These are phyloP conservation scores for Pristionchus exspectatus DNA, from an alignment of 2,888 invertebrate species.

Conservation along the genomic window DNA sequence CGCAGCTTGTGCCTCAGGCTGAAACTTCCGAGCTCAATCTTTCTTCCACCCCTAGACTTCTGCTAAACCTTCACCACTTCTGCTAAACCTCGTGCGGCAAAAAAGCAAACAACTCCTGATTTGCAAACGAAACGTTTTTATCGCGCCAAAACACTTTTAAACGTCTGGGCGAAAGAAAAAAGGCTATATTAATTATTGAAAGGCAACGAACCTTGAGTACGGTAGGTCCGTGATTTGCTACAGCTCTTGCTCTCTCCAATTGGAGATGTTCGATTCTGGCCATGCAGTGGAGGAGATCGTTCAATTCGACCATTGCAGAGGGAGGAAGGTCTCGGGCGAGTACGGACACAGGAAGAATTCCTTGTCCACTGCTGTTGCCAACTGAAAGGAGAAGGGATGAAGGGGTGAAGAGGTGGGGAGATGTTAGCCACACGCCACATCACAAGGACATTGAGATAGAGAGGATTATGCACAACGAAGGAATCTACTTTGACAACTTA, in stretches of 20 bases:
- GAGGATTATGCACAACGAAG: not conserved
- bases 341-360: conserved; percentile 28
- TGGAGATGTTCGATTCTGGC: conserved; percentile 56
- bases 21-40: not conserved
- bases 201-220: conserved; percentile 7
- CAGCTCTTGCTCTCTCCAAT: conserved; percentile 30
- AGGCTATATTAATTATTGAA: not conserved
- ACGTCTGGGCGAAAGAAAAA: not conserved
- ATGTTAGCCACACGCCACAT: not conserved
- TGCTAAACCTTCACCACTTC: no score
- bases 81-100: no score
- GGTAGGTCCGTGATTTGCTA: not conserved
- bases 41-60: not conserved
- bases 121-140: not conserved
- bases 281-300: conserved; percentile 59
- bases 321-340: conserved; percentile 55
- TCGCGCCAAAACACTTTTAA: not conserved
- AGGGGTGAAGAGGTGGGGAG: not conserved
- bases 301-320: conserved; percentile 55
- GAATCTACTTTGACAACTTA: not conserved
- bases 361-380: conserved; percentile 48
- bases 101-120: not conserved
- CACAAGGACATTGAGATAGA: not conserved
- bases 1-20: not conserved
- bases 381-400: not conserved